Evolutionary conservation across 1,140 invertebrate genomes (phyloP), one percentile per base, ranked within the genome.

Genomic region (Coptotermes formosanus): DNA sequence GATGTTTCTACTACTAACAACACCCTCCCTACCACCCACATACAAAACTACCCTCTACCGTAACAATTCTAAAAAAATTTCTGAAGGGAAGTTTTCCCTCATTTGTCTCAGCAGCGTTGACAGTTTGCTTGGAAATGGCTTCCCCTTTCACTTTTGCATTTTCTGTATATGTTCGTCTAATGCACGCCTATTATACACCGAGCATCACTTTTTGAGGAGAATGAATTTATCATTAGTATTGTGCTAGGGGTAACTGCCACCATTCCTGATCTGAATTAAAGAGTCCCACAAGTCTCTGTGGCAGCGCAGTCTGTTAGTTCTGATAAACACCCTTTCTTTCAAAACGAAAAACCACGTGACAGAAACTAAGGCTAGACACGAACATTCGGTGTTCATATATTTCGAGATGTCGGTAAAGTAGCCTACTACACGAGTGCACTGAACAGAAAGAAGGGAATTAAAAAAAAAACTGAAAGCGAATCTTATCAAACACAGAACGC

Each of bases 31-130:
- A 12, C 64, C 64, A 75, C 64, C 64, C 64, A 75, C n/a, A 75
- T 75, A 75, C n/a, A 75, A 75, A 75, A 75, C 64, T 75, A 75
- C 64, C 64, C 64, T 30, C 64, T 75, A 75, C 64, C 64, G 64
- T 30, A 75, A 75, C 64, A 64, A 64, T 21, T 64, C 59, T 75
- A 12, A 43, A 83, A n/a, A 83, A 52, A 45, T 43, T n/a, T 45
- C 16, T 83, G 82, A 83, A 44, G 82, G 82, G 82, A 83, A 83
- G 82, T 52, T 83, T 52, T 83, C 48, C 82, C 88, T 89, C 89
- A 89, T 90, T 89, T 89, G 89, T 90, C 89, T 89, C 86, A 75
- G 86, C 45, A 87, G 87, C 87, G 89, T 88, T 89, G 89, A 89
- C 89, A 89, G 89, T 89, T 88, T 88, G 87, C 86, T 87, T 89